These are phyloP conservation scores for Acrossocheilus wenchowensis DNA, from an alignment of 2,797 vertebrate genomes.

Conservation along the genomic window DNA sequence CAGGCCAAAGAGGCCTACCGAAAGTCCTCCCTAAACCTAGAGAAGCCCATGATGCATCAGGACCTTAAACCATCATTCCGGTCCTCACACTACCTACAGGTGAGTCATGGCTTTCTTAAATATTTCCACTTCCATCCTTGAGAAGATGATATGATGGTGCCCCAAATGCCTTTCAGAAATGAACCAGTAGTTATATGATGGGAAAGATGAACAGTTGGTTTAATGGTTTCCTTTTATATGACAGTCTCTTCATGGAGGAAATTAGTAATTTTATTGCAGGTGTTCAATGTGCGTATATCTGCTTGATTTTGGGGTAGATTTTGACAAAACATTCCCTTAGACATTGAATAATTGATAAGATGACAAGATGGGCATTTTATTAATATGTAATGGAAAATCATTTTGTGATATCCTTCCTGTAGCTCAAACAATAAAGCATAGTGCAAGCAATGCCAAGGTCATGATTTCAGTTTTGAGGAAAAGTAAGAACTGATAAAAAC, in stretches of 20 bases:
- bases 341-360: background rate
- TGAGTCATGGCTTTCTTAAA: constrained; percentile 66
- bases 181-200: background rate
- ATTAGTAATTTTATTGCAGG: background rate
- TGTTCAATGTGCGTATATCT: background rate
- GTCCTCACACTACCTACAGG: constrained; percentile 96
- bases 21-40: constrained; percentile 96
- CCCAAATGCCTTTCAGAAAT: background rate
- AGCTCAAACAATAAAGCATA: background rate
- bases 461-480: background rate
- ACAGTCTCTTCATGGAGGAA: background rate
- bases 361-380: background rate
- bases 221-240: background rate
- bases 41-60: constrained; percentile 91
- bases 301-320: background rate
- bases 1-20: constrained; percentile 98
- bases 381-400: background rate
- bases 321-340: background rate
- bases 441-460: background rate
- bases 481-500: background rate
- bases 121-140: background rate
- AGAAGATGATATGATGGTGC: background rate
- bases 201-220: background rate
- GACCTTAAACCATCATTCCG: constrained; percentile 90
- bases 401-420: too few relatives aligned